Evolutionary conservation across 2,797 vertebrate genomes (phyloP).

Genomic region (Hoplostethus mediterraneus): DNA sequence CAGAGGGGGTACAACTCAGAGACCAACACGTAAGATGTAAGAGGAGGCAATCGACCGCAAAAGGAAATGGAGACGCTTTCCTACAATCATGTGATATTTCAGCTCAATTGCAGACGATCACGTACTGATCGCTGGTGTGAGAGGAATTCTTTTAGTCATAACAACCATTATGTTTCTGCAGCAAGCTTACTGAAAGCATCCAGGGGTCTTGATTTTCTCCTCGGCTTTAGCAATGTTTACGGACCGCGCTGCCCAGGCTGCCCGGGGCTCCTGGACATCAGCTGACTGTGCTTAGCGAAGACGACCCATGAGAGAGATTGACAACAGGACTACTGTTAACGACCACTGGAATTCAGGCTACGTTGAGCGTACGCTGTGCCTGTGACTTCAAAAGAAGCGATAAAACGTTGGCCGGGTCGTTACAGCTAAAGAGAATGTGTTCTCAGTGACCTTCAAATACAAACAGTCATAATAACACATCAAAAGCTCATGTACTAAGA

Average conservation of each 20-base stretch:
- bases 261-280: not conserved
- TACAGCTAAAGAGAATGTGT: not conserved
- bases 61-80: slow-evolving; percentile 38
- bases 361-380: not conserved
- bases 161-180: too few relatives aligned
- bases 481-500: not conserved
- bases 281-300: not conserved
- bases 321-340: not conserved
- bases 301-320: not conserved
- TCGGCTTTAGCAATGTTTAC: not conserved
- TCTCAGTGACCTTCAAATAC: slow-evolving; percentile 4
- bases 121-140: slow-evolving; percentile 30
- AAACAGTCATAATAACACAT: not conserved
- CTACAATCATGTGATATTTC: slow-evolving; percentile 27
- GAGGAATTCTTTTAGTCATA: slow-evolving; percentile 33
- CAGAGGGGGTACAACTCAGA: slow-evolving; percentile 8
- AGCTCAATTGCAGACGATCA: slow-evolving; percentile 6
- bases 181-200: not conserved
- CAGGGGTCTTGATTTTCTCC: not conserved
- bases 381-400: not conserved
- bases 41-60: too few relatives aligned
- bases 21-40: slow-evolving; percentile 15
- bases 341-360: not conserved
- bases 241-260: not conserved
- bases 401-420: slow-evolving; percentile 4